phyloP scores from a whole-genome alignment of 1,140 invertebrate species.

The Trypoxylus dichotomus region DNA sequence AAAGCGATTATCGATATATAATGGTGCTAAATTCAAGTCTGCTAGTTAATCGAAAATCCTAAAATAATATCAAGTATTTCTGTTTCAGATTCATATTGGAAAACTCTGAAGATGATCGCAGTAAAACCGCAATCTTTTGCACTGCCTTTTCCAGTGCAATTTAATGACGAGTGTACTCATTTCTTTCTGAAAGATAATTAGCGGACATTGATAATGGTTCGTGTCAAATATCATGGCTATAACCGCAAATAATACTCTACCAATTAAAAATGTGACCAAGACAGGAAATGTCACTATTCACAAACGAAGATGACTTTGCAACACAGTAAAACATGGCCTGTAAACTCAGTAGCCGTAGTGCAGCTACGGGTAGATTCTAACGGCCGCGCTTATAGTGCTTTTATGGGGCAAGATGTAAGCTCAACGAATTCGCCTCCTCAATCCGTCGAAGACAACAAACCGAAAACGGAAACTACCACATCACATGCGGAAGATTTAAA shows the following conservation, averaged over 20 bases:
- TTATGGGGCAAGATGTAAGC: constrained; percentile 34
- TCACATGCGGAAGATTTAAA: not conserved
- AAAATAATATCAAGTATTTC: no score
- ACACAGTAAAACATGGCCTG: constrained; percentile 54
- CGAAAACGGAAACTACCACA: not conserved
- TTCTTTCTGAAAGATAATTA: no score
- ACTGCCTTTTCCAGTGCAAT: not conserved
- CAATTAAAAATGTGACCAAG: not conserved
- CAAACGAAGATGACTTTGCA: constrained; percentile 43
- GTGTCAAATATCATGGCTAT: not conserved
- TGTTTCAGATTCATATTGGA: no score
- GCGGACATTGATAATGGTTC: no score
- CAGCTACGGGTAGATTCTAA: constrained; percentile 50
- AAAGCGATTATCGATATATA: no score
- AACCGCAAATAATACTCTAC: not conserved
- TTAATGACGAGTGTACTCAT: not conserved
- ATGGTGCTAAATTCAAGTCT: no score
- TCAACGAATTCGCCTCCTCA: not conserved
- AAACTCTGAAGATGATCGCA: no score
- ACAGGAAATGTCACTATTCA: not conserved
- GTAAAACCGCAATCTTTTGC: no score
- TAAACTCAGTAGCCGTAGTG: constrained; percentile 50
- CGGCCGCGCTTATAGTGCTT: constrained; percentile 49
- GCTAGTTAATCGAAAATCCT: no score
- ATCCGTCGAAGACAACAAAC: not conserved